Conservation (phyloP, 2,888 invertebrate genomes). For the Aleiodes leptofemur region DNA sequence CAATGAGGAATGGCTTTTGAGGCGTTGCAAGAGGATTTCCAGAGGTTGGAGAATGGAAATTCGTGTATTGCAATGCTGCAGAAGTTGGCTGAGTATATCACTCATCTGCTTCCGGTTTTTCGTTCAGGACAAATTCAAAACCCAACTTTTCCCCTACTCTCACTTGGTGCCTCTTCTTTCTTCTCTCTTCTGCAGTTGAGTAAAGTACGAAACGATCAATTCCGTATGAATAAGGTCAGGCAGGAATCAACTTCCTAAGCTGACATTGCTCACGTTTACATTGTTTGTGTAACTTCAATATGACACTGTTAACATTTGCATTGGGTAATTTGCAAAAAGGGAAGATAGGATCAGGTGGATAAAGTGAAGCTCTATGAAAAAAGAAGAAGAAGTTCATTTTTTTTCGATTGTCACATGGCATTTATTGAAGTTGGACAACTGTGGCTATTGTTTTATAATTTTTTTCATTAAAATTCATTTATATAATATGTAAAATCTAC, state of each 20-base stretch:
- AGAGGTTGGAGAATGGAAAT: no score
- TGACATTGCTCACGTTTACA: neutral
- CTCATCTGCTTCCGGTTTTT: no score
- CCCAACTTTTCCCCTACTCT: neutral
- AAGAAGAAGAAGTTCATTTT: no score
- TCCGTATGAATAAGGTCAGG: slow-evolving; percentile 9
- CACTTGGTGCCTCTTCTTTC: neutral
- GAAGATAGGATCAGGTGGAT: no score
- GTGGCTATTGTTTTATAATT: slow-evolving; percentile 2
- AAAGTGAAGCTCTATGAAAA: no score
- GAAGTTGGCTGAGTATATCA: no score
- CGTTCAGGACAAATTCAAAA: no score
- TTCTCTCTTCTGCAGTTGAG: neutral
- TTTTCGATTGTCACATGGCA: slow-evolving; percentile 34
- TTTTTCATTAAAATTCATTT: slow-evolving; percentile 22
- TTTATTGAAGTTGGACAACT: slow-evolving; percentile 34
- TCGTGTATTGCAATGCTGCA: no score
- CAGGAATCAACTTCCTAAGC: neutral
- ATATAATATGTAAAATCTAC: slow-evolving; percentile 30
- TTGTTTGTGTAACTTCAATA: no score
- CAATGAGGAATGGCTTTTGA: no score
- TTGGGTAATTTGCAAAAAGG: neutral
- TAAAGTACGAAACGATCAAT: slow-evolving; percentile 5
- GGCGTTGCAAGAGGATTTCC: no score
- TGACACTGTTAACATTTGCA: slow-evolving; percentile 1